Base-by-base conservation (phyloP, 2,888 invertebrate species). In the Sminthurinus aureus region DNA sequence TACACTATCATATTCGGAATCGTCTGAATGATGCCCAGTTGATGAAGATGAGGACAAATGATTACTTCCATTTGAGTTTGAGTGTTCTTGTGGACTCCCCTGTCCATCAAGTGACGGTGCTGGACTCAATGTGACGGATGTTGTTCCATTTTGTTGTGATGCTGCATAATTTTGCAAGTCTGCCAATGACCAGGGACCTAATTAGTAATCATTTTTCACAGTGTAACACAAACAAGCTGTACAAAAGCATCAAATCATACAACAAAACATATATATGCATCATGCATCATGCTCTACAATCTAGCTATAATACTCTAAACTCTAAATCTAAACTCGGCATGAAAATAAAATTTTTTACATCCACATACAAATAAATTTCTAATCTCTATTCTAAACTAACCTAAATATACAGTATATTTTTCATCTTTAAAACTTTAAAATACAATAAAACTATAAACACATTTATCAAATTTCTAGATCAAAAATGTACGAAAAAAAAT, bases 71-170 rank as follows among this genome's bases (percentile, higher is more conserved):
- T 86, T 85, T 9, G 86, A 85, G 66, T 81, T 85, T 22, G 86
- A 87, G 89, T 95, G 94, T 89, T 96, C 89, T 74, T 86, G 95
- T 8, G 96, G 96, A 88, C 96, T 96, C 81, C 96, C 95, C 89
- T 94, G 94, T 89, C 96, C 96, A 90, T 96, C 96, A 24, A 96
- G 93, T 67, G 96, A 96, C 9, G 96, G 96, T 26, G 96, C 96
- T 83, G 97, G 96, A 90, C 96, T 96, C 88, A 97, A 92, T 51
- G 96, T 96, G 67, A 97, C 96, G 81, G 96, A 96, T 2, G 88
- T 88, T 38, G 87, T 87, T 66, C 87, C 87, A 81, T 89, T 87
- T 83, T 86, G 87, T 83, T 86, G 86, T 82, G 86, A 85, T 74
- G 88, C 84, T 79, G 87, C 87, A 78, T 87, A 86, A 74, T 88